A percentile compares a stretch with the other conserved stretches of the same genome.
Evolutionary conservation across 1,140 invertebrate genomes (phyloP).

Genomic region (Drosophila ambigua): DNA sequence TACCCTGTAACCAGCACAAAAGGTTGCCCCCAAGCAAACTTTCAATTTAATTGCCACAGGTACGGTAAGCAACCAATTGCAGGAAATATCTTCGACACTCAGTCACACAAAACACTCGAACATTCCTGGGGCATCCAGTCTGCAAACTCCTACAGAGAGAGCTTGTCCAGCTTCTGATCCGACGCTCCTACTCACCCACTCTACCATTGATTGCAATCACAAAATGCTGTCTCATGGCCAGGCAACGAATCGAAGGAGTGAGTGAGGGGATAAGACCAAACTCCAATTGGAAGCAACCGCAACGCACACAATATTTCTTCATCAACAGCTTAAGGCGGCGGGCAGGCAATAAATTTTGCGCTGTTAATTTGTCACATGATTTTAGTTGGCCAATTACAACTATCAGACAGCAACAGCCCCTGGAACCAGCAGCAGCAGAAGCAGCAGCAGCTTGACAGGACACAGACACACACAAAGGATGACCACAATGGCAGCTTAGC

Average conservation of each 20-base stretch:
- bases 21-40: background rate
- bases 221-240: constrained; percentile 69
- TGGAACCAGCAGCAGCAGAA: constrained; percentile 15
- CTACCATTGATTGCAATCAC: constrained; percentile 48
- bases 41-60: constrained; percentile 58
- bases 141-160: constrained; percentile 25
- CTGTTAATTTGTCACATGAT: constrained; percentile 83
- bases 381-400: constrained; percentile 82
- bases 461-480: constrained; percentile 51
- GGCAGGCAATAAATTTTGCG: constrained; percentile 80
- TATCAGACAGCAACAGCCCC: constrained; percentile 70
- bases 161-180: background rate
- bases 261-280: constrained; percentile 34
- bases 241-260: constrained; percentile 2
- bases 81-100: constrained; percentile 44
- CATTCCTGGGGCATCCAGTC: background rate
- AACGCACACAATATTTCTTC: constrained; percentile 75
- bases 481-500: constrained; percentile 77
- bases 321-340: constrained; percentile 81
- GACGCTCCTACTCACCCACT: background rate
- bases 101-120: constrained; percentile 6
- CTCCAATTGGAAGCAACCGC: constrained; percentile 21
- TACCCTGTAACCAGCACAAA: constrained; percentile 8
- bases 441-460: constrained; percentile 39
- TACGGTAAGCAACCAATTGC: constrained; percentile 34